These are phyloP conservation scores for Siniperca knerii DNA, from an alignment of 2,113 vertebrate genomes.

Conservation along the genomic window DNA sequence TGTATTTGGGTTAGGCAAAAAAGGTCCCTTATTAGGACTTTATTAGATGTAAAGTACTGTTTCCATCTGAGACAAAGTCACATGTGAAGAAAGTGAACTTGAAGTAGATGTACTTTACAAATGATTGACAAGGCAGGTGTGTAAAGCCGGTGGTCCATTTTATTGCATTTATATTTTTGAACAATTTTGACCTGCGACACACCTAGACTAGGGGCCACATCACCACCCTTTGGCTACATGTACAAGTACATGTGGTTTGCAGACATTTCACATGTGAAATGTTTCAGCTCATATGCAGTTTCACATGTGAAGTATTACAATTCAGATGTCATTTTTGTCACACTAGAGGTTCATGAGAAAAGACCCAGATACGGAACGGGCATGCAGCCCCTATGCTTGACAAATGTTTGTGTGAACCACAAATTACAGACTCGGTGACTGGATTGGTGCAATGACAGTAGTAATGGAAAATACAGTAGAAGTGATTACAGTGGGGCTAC, in stretches of 20 bases:
- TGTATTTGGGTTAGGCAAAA: neutral
- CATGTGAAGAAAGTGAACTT: neutral
- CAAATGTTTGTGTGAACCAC: constrained; percentile 30
- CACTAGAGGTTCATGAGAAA: neutral
- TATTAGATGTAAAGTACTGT: neutral
- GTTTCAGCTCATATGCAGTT: neutral
- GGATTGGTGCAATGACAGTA: constrained; percentile 50
- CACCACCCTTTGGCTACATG: constrained; percentile 19
- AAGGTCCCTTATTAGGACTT: neutral
- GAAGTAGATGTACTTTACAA: constrained; percentile 20
- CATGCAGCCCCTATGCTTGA: constrained; percentile 7
- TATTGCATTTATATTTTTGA: constrained; percentile 62
- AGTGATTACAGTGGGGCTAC: constrained; percentile 33
- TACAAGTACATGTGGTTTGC: neutral
- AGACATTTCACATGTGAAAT: neutral
- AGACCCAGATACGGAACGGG: neutral
- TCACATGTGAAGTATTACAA: neutral
- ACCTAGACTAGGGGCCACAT: constrained; percentile 9
- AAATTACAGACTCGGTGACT: constrained; percentile 49
- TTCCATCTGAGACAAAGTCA: neutral
- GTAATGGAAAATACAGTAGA: constrained; percentile 53
- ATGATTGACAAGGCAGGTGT: constrained; percentile 68
- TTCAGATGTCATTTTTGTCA: neutral
- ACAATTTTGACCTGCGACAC: constrained; percentile 63
- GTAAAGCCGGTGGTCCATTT: constrained; percentile 48